phyloP scores from a whole-genome alignment of 2,888 invertebrate genomes.

The Leptogaster cylindrica region DNA sequence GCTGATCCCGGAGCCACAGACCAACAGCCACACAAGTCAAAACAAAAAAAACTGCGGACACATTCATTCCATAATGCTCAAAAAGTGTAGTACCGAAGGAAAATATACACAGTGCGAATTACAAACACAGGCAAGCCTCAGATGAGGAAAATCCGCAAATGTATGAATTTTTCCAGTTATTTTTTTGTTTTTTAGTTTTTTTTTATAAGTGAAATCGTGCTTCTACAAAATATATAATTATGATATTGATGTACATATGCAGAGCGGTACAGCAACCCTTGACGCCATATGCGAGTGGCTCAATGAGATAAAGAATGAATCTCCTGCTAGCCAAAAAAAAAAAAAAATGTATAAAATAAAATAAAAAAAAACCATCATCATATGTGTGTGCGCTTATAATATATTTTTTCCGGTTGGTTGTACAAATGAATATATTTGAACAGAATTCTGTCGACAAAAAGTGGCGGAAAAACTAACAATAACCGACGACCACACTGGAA shows the following conservation, averaged over 20 bases:
- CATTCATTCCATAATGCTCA: conserved; percentile 43
- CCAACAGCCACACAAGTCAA: conserved; percentile 44
- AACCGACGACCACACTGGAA: conserved; percentile 46
- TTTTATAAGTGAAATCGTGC: conserved; percentile 32
- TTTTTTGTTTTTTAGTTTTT: conserved; percentile 1
- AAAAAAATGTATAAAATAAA: no score
- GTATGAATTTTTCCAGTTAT: conserved; percentile 25
- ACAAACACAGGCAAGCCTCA: conserved; percentile 43
- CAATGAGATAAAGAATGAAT: conserved; percentile 41
- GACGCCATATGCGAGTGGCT: conserved; percentile 29
- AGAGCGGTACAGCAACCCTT: conserved; percentile 15
- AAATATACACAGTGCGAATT: conserved; percentile 40
- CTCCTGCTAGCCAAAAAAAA: conserved; percentile 1
- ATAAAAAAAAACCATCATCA: not conserved
- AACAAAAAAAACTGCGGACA: conserved; percentile 38
- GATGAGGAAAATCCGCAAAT: conserved; percentile 45
- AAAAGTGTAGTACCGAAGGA: conserved; percentile 32
- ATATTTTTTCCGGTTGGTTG: conserved; percentile 41
- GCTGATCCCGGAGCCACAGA: conserved; percentile 39
- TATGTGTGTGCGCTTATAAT: conserved; percentile 30
- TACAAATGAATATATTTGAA: conserved; percentile 38
- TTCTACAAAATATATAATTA: conserved; percentile 35
- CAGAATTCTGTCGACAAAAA: conserved; percentile 33
- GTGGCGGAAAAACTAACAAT: conserved; percentile 47
- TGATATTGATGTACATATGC: conserved; percentile 21